These are phyloP conservation scores for Scolopax bukidnonensis DNA, from an alignment of 2,797 vertebrate genomes.

Conservation along the genomic window DNA sequence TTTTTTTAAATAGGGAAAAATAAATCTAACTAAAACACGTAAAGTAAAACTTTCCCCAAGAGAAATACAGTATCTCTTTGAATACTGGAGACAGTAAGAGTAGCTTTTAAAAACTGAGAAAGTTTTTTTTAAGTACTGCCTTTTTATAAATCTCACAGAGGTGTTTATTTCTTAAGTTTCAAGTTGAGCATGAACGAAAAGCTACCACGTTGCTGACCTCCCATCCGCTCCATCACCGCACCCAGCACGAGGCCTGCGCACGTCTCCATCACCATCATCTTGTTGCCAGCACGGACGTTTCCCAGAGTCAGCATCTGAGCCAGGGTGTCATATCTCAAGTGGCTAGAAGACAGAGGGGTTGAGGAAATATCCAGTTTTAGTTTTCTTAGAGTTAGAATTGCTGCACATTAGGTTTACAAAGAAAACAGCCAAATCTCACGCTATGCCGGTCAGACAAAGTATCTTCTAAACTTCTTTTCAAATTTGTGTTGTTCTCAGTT, in stretches of 20 bases:
- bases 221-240: constrained; percentile 95
- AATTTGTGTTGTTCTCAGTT: neutral
- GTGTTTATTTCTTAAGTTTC: neutral
- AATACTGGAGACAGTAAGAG: neutral
- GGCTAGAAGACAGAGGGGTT: constrained; percentile 75
- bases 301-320: constrained; percentile 93
- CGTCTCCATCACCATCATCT: constrained; percentile 94
- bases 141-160: neutral
- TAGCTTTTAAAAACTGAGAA: neutral
- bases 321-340: constrained; percentile 93
- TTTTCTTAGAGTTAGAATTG: neutral
- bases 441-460: neutral
- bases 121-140: neutral
- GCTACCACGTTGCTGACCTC: constrained; percentile 76
- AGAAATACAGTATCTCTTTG: neutral
- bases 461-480: neutral
- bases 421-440: neutral
- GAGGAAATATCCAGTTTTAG: neutral
- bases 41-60: neutral
- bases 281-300: constrained; percentile 93
- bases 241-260: constrained; percentile 95
- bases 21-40: neutral
- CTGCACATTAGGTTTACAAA: neutral
- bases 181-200: neutral
- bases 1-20: neutral